Percentiles rank a stretch among this genome's conserved stretches.
Evolutionary conservation across 2,888 invertebrate genomes (phyloP).

Genomic region (Synergus umbraculus): DNA sequence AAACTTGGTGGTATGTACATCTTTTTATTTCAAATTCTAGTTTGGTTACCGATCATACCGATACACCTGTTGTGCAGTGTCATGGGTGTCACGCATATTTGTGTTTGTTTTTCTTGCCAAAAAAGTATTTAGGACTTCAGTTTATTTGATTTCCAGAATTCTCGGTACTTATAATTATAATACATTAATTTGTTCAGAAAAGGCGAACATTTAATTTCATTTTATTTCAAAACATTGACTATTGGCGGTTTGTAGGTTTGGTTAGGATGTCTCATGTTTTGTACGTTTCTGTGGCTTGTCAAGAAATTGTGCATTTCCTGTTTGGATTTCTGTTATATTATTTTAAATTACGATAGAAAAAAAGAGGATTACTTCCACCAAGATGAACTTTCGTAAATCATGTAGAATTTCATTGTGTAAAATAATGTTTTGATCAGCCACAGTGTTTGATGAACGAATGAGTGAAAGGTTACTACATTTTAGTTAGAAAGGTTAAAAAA

Average conservation of each 20-base stretch:
- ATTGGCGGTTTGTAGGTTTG: neutral
- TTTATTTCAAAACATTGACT: neutral
- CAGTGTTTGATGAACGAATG: neutral
- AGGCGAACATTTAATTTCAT: neutral
- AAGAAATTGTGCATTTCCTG: neutral
- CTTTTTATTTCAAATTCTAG: neutral
- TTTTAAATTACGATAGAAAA: neutral
- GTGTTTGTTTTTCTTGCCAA: neutral
- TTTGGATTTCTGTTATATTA: neutral
- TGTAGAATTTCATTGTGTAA: neutral
- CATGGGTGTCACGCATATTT: neutral
- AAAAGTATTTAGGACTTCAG: neutral
- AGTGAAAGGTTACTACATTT: neutral
- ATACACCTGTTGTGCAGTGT: conserved; percentile 27
- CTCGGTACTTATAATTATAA: neutral
- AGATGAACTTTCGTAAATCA: no score
- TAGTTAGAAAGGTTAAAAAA: neutral
- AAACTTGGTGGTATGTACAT: conserved; percentile 63
- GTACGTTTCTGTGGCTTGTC: neutral
- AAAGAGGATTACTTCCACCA: neutral
- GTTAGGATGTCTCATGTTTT: neutral
- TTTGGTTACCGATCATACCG: neutral
- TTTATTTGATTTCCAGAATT: neutral
- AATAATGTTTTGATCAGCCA: neutral
- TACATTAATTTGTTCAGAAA: neutral